Evolutionary conservation across 2,888 invertebrate genomes (phyloP).

Genomic region (Coleophora deauratella): DNA sequence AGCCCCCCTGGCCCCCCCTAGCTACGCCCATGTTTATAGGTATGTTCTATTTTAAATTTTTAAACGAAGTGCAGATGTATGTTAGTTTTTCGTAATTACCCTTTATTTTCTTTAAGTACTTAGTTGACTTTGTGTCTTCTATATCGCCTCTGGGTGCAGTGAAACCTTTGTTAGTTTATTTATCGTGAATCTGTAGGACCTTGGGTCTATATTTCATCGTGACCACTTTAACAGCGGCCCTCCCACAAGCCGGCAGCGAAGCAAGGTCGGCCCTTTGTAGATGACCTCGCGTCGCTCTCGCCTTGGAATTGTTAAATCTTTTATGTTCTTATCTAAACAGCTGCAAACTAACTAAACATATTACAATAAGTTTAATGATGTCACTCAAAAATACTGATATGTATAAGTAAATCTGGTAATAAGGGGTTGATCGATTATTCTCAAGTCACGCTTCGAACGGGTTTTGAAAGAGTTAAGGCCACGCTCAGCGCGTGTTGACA

Average conservation of each 20-base stretch:
- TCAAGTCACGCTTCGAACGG: constrained; percentile 14
- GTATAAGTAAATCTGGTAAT: too few relatives aligned
- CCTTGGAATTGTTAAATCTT: constrained; percentile 71
- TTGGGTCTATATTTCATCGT: constrained; percentile 22
- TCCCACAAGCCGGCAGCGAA: constrained; percentile 48
- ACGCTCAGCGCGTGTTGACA: constrained; percentile 35
- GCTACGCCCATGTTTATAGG: too few relatives aligned
- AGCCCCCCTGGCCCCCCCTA: too few relatives aligned
- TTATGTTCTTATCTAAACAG: constrained; percentile 56
- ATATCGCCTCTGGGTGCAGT: constrained; percentile 2
- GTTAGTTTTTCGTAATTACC: too few relatives aligned
- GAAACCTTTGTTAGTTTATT: neutral
- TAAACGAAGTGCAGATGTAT: too few relatives aligned
- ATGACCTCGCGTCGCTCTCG: constrained; percentile 64
- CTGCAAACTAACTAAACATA: too few relatives aligned
- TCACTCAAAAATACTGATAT: too few relatives aligned
- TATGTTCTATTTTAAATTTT: too few relatives aligned
- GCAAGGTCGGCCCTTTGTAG: constrained; percentile 60
- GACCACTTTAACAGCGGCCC: constrained; percentile 35
- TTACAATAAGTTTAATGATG: too few relatives aligned
- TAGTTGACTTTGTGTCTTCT: too few relatives aligned
- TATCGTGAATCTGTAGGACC: constrained; percentile 13
- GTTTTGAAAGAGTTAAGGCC: constrained; percentile 25
- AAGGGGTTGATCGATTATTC: too few relatives aligned
- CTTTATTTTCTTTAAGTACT: too few relatives aligned